Base-by-base conservation (phyloP, 2,888 invertebrate species). In the Orthonevra nobilis region DNA sequence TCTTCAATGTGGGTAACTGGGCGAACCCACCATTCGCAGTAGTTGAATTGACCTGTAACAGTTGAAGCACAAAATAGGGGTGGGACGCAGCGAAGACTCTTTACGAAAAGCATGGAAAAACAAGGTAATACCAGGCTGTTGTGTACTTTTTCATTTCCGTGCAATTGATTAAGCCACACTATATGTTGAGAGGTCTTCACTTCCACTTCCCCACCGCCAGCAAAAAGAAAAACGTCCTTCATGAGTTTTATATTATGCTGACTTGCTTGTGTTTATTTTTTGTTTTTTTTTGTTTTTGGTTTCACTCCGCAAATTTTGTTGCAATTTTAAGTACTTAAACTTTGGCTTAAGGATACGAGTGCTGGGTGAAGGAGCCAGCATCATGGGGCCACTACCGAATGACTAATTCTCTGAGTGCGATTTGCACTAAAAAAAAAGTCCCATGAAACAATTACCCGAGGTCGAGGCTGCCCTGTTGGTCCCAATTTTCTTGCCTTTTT, bases 111-210 rank as follows among this genome's bases (percentile, higher is more conserved):
- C 36, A 75, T 50, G 44, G 36, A 42, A 63, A 56, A 58, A 70
- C 70, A 70, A 63, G 56, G 70, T 48, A 56, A 69, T 48, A 34
- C 50, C 42, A 54, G 40, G 52, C 60, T 58, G 64, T 66, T 64
- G 52, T 58, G 46, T 60, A 26, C 40, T 77, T 64, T 70, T 60
- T 60, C 56, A 70, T 56, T 70, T 72, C 70, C 77, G 48, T 77
- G 54, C 72, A 77, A 72, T 72, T 77, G 77, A 77, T 77, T 72
- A 66, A 66, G 66, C 52, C 46, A 26, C 46, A 77, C 70, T 63
- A 50, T 61, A 48, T 75, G 69, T 58, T 69, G 58, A 77, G 56
- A 42, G 63, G 42, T 63, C 63, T 58, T 63, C 70, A 70, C 42
- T 68, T 28, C 30, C 38, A 30, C 17, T n/a, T 19, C 3, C 23